Base-by-base conservation (phyloP, 2,113 vertebrate species). In the Thunnus maccoyii region DNA sequence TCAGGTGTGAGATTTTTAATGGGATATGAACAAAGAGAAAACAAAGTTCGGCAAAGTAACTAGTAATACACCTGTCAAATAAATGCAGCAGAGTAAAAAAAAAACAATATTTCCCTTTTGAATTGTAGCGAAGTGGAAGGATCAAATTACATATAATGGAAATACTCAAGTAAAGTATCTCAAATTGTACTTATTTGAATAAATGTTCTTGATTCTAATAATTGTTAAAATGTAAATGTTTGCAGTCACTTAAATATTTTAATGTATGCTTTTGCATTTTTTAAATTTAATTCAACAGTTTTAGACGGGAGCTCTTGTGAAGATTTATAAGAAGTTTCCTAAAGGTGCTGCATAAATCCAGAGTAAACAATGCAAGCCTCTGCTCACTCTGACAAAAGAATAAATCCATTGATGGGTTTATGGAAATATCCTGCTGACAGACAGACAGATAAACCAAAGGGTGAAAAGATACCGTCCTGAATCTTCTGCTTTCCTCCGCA, bases 401-500 rank as follows among this genome's bases (percentile, higher is more conserved):
- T 30, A 30, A 30, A 30, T 30, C 75, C 27, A n/a, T 73, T 51
- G 44, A 30, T 17, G 47, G 13, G 12, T 51, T 44, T 67, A 47
- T 58, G 51, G 8, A 66, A 62, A 63, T 74, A 56, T 58, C 62
- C 55, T n/a, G 61, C 71, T 50, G 79, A 60, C 46, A 65, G 20
- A 63, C n/a, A 20, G 18, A 18, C 16, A 55, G 56, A 80, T 72
- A 54, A 72, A 80, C 62, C 25, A 10, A 73, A 72, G 9, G 1
- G 16, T 58, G 70, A 61, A n/a, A 56, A 55, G 32, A 55, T 44
- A 54, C 46, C 16, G n/a, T 14, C 48, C 60, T 44, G n/a, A 80
- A 52, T 55, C 54, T 30, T 80, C 6, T 58, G 12, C 71, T 69
- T 72, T 56, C 65, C 65, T 85, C 83, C 54, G 56, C 90, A 99